phyloP scores from a whole-genome alignment of 1,140 invertebrate genomes.

The Agrilus planipennis region DNA sequence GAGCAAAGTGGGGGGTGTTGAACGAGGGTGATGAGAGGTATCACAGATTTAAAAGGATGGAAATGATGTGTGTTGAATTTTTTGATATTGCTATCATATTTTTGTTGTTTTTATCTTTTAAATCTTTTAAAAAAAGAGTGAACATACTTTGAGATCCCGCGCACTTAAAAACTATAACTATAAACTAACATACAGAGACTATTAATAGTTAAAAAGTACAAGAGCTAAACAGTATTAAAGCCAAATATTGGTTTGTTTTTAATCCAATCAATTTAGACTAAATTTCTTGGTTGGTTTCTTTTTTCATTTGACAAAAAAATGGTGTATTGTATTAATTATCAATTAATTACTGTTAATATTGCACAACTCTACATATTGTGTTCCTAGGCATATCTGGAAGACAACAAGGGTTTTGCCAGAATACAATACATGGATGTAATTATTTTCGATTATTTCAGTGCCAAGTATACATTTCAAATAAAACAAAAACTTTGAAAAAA shows the following conservation, averaged over 20 bases:
- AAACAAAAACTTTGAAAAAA: slow-evolving; percentile 2
- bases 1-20: slow-evolving; percentile 5
- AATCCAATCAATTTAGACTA: neutral
- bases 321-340: slow-evolving; percentile 11
- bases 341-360: slow-evolving; percentile 20
- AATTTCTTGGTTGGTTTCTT: neutral
- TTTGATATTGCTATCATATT: slow-evolving; percentile 13
- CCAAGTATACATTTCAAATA: slow-evolving; percentile 11
- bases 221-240: slow-evolving; percentile 16
- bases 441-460: slow-evolving; percentile 6
- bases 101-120: slow-evolving; percentile 14
- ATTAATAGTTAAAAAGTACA: slow-evolving; percentile 12
- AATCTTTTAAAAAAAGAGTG: slow-evolving; percentile 9
- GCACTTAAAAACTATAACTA: slow-evolving; percentile 21
- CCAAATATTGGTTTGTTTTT: slow-evolving; percentile 1
- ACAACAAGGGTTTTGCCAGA: slow-evolving; percentile 8
- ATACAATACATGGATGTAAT: slow-evolving; percentile 15
- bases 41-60: slow-evolving; percentile 28
- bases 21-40: slow-evolving; percentile 15
- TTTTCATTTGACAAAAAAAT: slow-evolving; percentile 10
- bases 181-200: slow-evolving; percentile 14
- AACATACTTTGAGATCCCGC: slow-evolving; percentile 22
- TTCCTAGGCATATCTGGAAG: slow-evolving; percentile 13
- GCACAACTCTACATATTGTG: slow-evolving; percentile 25
- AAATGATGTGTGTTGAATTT: slow-evolving; percentile 17